Evolutionary conservation across 2,888 invertebrate species (phyloP), one percentile per base, ranked within the genome.

Genomic region (Adela reaumurella): DNA sequence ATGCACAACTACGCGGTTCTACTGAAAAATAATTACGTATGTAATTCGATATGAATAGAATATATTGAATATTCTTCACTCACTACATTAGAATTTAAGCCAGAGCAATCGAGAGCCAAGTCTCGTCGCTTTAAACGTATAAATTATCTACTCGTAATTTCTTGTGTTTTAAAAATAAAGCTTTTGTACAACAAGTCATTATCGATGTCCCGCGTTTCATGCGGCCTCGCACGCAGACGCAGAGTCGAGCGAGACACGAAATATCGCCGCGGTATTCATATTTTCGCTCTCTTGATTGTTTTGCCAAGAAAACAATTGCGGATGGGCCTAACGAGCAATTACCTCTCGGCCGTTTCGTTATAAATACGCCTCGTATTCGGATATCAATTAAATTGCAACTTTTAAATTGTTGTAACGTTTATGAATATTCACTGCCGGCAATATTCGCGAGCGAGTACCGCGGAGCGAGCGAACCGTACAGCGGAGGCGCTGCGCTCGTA

Each of bases 271-370:
- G 11, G 35, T 35, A 35, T 35, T 35, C 35, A 35, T 35, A 35
- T 35, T 35, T 35, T 35, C n/a, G 11, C 14, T 14, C 11, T 35
- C 11, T 35, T 35, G 35, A 35, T 35, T 35, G 35, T 35, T 35
- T 35, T 35, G 35, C 35, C 66, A 67, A 74, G 65, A 63, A 14
- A 74, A 74, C 76, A 74, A 74, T 76, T 66, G 70, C 66, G 67
- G 54, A 65, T 69, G 64, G 64, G 55, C 68, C 67, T 74, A 74
- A 76, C 76, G 73, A 74, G 74, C 74, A 74, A 74, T 74, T 74
- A 70, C 63, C 66, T 69, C 70, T 68, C 66, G 65, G 54, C 59
- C 59, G 3, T 2, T 10, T 18, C 17, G 19, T 18, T 18, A 43
- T 43, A 43, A 18, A 19, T 43, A 43, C 17, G 19, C 19, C 19